phyloP scores from a whole-genome alignment of 2,888 invertebrate genomes.

The Nycteola revayana region DNA sequence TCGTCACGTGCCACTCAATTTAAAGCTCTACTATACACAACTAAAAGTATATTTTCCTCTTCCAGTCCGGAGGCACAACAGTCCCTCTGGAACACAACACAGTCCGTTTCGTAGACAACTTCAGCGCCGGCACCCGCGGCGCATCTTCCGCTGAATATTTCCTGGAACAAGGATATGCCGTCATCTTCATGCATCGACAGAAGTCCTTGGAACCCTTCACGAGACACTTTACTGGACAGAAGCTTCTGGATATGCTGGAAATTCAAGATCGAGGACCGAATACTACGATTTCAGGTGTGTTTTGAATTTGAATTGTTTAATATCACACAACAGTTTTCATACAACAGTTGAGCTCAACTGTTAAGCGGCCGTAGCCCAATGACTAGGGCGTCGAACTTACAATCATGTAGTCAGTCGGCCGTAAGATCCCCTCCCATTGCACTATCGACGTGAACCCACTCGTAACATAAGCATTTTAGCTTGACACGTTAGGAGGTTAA shows the following conservation, averaged over 20 bases:
- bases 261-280: constrained; percentile 84
- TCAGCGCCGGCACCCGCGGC: constrained; percentile 98
- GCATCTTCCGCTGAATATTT: constrained; percentile 98
- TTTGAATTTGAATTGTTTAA: too few species aligned
- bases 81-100: constrained; percentile 98
- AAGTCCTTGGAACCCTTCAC: constrained; percentile 96
- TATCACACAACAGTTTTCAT: too few species aligned
- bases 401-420: too few species aligned
- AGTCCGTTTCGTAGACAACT: constrained; percentile 99
- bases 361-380: too few species aligned
- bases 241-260: constrained; percentile 90
- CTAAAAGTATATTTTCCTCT: constrained; percentile 20
- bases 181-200: constrained; percentile 95
- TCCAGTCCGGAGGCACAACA: constrained; percentile 97
- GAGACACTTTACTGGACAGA: constrained; percentile 91
- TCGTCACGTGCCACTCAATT: too few species aligned
- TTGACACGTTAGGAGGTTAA: too few species aligned
- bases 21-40: too few species aligned
- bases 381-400: too few species aligned
- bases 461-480: too few species aligned
- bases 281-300: constrained; percentile 84
- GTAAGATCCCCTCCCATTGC: too few species aligned
- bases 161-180: constrained; percentile 90
- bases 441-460: too few species aligned
- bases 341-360: too few species aligned